These are phyloP conservation scores for Acanthococcus lagerstroemiae DNA, from an alignment of 2,888 invertebrate species.

Conservation along the genomic window DNA sequence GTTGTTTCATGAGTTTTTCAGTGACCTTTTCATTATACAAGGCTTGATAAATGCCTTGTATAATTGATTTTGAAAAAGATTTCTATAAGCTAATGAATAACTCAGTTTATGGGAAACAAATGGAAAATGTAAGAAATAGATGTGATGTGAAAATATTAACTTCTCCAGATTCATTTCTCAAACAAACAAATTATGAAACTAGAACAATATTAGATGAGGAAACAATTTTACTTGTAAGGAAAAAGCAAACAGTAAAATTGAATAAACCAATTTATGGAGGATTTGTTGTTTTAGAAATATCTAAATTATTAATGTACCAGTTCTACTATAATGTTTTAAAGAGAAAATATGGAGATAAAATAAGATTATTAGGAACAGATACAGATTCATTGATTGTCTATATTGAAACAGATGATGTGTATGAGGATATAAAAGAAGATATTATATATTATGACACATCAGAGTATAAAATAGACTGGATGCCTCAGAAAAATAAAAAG, in stretches of 20 bases:
- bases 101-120: no score
- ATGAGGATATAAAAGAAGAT: constrained; percentile 15
- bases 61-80: constrained; percentile 1
- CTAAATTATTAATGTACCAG: constrained; percentile 5
- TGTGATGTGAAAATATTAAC: constrained; percentile 1
- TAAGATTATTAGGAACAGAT: constrained; percentile 13
- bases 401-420: constrained; percentile 8
- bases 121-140: constrained; percentile 1
- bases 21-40: no score
- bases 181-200: not conserved
- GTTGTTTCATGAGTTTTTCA: no score
- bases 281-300: constrained; percentile 1
- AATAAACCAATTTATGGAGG: constrained; percentile 10
- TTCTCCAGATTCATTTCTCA: not conserved
- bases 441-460: constrained; percentile 6
- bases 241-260: not conserved
- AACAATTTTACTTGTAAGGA: not conserved
- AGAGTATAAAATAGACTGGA: constrained; percentile 17
- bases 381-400: constrained; percentile 12
- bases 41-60: no score
- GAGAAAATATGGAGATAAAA: constrained; percentile 5
- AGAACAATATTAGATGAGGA: constrained; percentile 5
- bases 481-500: constrained; percentile 4
- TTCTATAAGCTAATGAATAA: not conserved
- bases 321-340: constrained; percentile 13